phyloP scores from a whole-genome alignment of 2,888 invertebrate species.

The Erannis defoliaria region DNA sequence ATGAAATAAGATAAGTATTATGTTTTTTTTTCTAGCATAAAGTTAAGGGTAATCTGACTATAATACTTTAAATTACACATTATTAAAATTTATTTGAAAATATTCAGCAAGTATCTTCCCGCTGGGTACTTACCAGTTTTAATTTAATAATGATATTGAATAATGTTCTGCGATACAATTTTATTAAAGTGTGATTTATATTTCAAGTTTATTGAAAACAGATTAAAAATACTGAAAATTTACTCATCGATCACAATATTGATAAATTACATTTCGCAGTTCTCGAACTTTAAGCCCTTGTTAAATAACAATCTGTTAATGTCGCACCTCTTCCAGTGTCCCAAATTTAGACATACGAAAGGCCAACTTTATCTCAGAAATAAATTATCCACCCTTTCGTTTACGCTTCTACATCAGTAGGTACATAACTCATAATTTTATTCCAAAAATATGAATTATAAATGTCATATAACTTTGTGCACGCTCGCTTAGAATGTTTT shows the following conservation, averaged over 20 bases:
- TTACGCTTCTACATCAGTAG: constrained; percentile 5
- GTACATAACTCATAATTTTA: constrained; percentile 22
- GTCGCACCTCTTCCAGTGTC: constrained; percentile 27
- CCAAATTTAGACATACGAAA: constrained; percentile 31
- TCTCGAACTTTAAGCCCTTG: constrained; percentile 47
- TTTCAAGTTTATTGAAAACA: constrained; percentile 13
- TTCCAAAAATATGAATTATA: constrained; percentile 23
- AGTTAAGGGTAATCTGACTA: too few relatives aligned
- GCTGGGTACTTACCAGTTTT: not conserved
- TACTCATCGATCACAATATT: constrained; percentile 45
- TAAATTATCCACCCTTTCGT: constrained; percentile 34
- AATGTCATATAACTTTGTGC: constrained; percentile 20
- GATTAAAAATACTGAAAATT: constrained; percentile 20
- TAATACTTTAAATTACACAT: not conserved
- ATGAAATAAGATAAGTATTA: too few relatives aligned
- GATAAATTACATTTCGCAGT: constrained; percentile 47
- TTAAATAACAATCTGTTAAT: constrained; percentile 46
- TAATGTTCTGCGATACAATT: not conserved
- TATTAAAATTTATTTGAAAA: too few relatives aligned
- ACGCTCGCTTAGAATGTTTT: constrained; percentile 6
- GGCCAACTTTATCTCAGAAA: constrained; percentile 34
- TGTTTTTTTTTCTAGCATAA: too few relatives aligned
- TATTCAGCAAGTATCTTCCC: too few relatives aligned
- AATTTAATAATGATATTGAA: not conserved
- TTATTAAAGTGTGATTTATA: constrained; percentile 9